phyloP scores from a whole-genome alignment of 2,797 vertebrate species.

The Eutrigla gurnardus region DNA sequence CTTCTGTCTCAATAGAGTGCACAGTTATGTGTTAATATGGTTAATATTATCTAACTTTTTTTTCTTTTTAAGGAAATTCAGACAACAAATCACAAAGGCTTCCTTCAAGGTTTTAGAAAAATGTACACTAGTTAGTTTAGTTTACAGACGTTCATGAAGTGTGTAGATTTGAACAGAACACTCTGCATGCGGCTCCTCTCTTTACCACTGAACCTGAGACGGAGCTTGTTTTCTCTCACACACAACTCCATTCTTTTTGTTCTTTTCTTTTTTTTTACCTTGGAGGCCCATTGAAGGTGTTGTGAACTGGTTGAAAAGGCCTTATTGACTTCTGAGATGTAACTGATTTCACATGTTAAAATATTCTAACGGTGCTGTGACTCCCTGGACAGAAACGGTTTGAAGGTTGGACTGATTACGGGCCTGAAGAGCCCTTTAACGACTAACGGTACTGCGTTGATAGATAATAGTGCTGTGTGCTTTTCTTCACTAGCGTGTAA shows the following conservation, averaged over 20 bases:
- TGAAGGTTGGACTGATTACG: slow-evolving; percentile 42
- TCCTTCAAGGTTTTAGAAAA: slow-evolving; percentile 78
- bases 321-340: slow-evolving; percentile 48
- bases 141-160: slow-evolving; percentile 66
- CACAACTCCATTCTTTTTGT: slow-evolving; percentile 12
- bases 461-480: slow-evolving; percentile 49
- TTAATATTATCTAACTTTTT: slow-evolving; percentile 42
- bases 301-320: slow-evolving; percentile 47
- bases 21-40: slow-evolving; percentile 49
- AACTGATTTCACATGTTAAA: slow-evolving; percentile 30
- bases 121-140: slow-evolving; percentile 73
- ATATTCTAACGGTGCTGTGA: slow-evolving; percentile 67
- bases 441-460: slow-evolving; percentile 58
- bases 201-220: slow-evolving; percentile 65
- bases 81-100: slow-evolving; percentile 88
- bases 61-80: slow-evolving; percentile 66
- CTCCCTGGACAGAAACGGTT: slow-evolving; percentile 36
- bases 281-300: slow-evolving; percentile 32
- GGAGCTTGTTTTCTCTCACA: slow-evolving; percentile 59
- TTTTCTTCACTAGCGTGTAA: slow-evolving; percentile 38
- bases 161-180: slow-evolving; percentile 53
- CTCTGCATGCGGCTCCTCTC: slow-evolving; percentile 63
- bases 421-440: slow-evolving; percentile 18
- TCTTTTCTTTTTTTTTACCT: slow-evolving; percentile 13
- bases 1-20: slow-evolving; percentile 17